These are phyloP conservation scores for Diuraphis noxia DNA, from an alignment of 1,140 invertebrate genomes.

Conservation along the genomic window DNA sequence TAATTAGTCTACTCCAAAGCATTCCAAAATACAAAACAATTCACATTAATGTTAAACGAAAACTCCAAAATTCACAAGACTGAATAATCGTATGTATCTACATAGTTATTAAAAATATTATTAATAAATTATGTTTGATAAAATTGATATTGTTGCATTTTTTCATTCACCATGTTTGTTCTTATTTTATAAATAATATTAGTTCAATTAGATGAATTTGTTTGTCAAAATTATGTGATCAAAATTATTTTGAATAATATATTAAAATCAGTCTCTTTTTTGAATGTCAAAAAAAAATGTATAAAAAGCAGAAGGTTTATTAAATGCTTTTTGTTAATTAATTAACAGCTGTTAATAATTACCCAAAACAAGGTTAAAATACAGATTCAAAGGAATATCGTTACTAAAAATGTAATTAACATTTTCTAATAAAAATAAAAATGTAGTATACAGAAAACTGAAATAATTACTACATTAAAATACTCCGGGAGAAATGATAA, in stretches of 20 bases:
- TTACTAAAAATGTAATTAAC: constrained; percentile 3
- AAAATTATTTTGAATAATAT: too few species aligned
- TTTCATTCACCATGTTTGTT: background rate
- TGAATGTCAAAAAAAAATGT: background rate
- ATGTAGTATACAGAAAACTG: background rate
- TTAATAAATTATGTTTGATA: background rate
- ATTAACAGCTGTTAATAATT: background rate
- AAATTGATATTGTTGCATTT: background rate
- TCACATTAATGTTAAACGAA: background rate
- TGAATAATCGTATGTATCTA: background rate
- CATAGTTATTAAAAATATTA: background rate
- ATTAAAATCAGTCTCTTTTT: background rate
- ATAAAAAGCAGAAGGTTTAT: background rate
- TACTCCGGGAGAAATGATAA: background rate
- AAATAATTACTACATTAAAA: background rate
- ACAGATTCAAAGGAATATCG: background rate
- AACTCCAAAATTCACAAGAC: background rate
- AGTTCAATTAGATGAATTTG: background rate
- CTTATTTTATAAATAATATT: background rate
- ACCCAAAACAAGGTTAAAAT: background rate
- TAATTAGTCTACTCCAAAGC: too few species aligned
- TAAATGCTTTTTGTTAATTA: background rate
- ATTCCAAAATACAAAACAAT: background rate
- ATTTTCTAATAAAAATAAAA: constrained; percentile 31
- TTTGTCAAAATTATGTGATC: too few species aligned